Evolutionary conservation across 2,113 vertebrate species (phyloP).

Genomic region (Chrysochloris asiatica): DNA sequence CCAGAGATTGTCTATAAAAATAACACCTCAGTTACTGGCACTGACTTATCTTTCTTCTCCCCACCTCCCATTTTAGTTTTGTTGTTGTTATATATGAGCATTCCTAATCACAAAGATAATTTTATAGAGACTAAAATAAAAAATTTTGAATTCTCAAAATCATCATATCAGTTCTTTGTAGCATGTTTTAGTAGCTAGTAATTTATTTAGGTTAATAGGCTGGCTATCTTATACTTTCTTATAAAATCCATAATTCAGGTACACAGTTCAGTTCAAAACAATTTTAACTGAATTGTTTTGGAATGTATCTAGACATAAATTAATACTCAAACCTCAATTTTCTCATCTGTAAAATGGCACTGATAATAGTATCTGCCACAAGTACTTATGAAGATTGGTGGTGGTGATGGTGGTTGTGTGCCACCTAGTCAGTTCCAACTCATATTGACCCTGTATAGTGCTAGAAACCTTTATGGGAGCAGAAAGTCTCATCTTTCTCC

Average conservation of each 20-base stretch:
- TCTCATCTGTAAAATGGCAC: background rate
- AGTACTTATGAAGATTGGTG: too few relatives aligned
- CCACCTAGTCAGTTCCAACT: too few relatives aligned
- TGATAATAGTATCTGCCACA: background rate
- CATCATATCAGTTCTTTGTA: background rate
- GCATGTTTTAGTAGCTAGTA: background rate
- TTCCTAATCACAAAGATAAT: background rate
- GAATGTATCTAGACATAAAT: background rate
- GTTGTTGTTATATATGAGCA: background rate
- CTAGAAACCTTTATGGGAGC: too few relatives aligned
- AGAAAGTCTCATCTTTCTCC: too few relatives aligned
- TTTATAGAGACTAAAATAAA: conserved; percentile 3
- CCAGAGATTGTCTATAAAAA: background rate
- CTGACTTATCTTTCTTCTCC: background rate
- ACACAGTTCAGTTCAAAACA: too few relatives aligned
- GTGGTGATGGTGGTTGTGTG: too few relatives aligned
- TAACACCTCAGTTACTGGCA: background rate
- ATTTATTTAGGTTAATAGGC: background rate
- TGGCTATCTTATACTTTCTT: background rate
- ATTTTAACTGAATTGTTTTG: background rate
- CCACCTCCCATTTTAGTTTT: background rate
- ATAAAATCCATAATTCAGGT: background rate
- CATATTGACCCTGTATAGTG: too few relatives aligned
- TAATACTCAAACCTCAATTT: conserved; percentile 27
- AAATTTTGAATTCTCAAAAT: conserved; percentile 25